Conservation (phyloP, 2,888 invertebrate genomes). For the Cantharis nigra region DNA sequence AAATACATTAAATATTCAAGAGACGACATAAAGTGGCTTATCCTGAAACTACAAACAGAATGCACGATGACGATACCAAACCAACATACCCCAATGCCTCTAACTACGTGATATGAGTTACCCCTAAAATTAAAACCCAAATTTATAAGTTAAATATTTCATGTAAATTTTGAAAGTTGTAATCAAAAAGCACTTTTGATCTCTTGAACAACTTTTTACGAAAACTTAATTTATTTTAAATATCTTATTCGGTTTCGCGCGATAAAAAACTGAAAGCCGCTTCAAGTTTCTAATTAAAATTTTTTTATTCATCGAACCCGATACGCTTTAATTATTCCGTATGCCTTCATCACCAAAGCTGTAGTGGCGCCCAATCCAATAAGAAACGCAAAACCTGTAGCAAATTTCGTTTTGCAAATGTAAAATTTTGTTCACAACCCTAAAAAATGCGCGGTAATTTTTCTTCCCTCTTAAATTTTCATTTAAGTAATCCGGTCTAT, state of each 20-base stretch:
- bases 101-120: not conserved
- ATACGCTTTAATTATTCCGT: not conserved
- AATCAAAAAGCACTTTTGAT: not conserved
- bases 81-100: not conserved
- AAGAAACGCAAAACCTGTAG: not conserved
- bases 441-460: not conserved
- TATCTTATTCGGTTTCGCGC: not conserved
- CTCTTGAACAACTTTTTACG: not conserved
- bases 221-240: not conserved
- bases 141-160: not conserved
- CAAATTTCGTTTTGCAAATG: not conserved
- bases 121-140: not conserved
- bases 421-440: not conserved
- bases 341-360: too few relatives aligned
- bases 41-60: constrained; percentile 12
- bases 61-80: constrained; percentile 14
- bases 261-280: not conserved
- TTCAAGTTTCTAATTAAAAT: not conserved
- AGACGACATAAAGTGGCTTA: constrained; percentile 15
- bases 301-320: not conserved
- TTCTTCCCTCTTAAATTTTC: not conserved
- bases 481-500: not conserved
- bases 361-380: too few relatives aligned
- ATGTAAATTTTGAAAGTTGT: not conserved
- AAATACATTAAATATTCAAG: constrained; percentile 20